A percentile compares a stretch with the other conserved stretches of the same genome.
These are phyloP conservation scores for Cryptus armator DNA, from an alignment of 2,888 invertebrate genomes.

Conservation along the genomic window DNA sequence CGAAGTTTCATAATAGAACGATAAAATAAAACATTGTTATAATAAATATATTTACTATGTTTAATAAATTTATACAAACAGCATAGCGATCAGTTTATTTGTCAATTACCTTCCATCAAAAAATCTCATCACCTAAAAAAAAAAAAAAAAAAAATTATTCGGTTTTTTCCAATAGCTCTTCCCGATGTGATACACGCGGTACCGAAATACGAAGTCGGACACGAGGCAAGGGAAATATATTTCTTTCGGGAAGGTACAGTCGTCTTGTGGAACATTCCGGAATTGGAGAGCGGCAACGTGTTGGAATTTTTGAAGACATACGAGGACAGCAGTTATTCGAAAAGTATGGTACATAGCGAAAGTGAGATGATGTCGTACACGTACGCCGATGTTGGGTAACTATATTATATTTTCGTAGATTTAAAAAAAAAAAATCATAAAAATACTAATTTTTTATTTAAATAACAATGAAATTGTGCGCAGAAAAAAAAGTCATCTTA, in stretches of 20 bases:
- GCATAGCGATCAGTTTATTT: neutral
- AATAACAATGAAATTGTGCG: neutral
- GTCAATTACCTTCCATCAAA: neutral
- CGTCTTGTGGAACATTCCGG: constrained; percentile 96
- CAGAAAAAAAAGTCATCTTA: constrained; percentile 85
- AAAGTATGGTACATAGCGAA: constrained; percentile 90
- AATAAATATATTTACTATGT: constrained; percentile 35
- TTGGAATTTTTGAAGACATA: constrained; percentile 90
- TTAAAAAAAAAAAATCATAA: neutral
- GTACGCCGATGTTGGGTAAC: constrained; percentile 87
- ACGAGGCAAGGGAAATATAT: constrained; percentile 93
- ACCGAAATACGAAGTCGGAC: constrained; percentile 93
- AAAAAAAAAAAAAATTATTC: neutral
- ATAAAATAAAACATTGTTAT: constrained; percentile 40
- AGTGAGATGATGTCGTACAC: constrained; percentile 94
- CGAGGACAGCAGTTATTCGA: constrained; percentile 90
- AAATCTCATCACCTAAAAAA: neutral
- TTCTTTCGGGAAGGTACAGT: constrained; percentile 96
- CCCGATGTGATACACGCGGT: constrained; percentile 93
- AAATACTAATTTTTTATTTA: neutral
- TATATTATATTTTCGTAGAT: neutral
- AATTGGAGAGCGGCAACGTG: constrained; percentile 92
- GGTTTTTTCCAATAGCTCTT: constrained; percentile 84
- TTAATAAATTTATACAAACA: constrained; percentile 45
- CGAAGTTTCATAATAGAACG: neutral